phyloP scores from a whole-genome alignment of 1,140 invertebrate species.

The Leptestheria dahalacensis region DNA sequence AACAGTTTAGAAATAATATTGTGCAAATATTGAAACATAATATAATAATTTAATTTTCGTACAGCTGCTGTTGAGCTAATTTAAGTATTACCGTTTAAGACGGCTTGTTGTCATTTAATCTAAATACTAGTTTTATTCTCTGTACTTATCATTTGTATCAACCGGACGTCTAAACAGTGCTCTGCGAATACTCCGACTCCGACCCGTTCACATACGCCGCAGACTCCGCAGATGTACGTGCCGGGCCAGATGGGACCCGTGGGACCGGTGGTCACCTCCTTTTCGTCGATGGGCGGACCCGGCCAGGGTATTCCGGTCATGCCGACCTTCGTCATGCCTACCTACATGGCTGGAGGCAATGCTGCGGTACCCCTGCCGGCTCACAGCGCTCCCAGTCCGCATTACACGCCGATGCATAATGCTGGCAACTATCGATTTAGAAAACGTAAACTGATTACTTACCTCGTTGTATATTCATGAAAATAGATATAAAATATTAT shows the following conservation, averaged over 20 bases:
- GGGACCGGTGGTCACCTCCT: slow-evolving; percentile 17
- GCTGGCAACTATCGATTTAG: not conserved
- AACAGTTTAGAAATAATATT: too few species aligned
- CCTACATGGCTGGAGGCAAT: not conserved
- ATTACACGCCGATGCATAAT: not conserved
- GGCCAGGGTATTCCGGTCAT: slow-evolving; percentile 29
- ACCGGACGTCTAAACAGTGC: not conserved
- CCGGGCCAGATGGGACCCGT: slow-evolving; percentile 24
- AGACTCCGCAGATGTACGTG: slow-evolving; percentile 42
- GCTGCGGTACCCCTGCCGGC: too few species aligned
- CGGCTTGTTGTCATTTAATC: too few species aligned
- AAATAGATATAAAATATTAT: not conserved
- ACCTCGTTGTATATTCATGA: not conserved
- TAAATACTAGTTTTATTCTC: too few species aligned
- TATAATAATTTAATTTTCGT: too few species aligned
- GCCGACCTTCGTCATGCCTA: slow-evolving; percentile 21
- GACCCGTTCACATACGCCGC: slow-evolving; percentile 63
- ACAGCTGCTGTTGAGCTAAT: too few species aligned
- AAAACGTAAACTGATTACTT: not conserved
- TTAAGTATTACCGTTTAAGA: too few species aligned
- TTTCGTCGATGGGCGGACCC: slow-evolving; percentile 13
- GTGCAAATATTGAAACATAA: too few species aligned
- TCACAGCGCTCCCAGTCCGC: not conserved
- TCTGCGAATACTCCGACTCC: slow-evolving; percentile 37
- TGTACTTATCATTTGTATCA: too few species aligned